Evolutionary conservation across 2,888 invertebrate species (phyloP).

Genomic region (Cybosia mesomella): DNA sequence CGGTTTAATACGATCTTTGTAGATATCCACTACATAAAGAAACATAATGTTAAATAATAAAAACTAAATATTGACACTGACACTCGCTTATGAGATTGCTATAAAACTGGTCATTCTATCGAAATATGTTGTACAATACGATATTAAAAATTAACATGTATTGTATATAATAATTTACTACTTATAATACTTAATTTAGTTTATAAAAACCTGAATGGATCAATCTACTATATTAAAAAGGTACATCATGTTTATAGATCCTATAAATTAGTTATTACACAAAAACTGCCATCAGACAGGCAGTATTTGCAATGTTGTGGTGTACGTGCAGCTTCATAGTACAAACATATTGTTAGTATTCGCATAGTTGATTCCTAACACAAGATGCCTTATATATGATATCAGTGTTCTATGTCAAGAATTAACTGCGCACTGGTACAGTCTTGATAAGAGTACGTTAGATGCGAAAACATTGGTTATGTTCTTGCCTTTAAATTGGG

Average conservation of each 20-base stretch:
- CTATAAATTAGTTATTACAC: background rate
- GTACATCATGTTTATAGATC: background rate
- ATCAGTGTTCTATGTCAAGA: slow-evolving; percentile 54
- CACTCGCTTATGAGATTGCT: slow-evolving; percentile 26
- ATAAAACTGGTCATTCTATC: slow-evolving; percentile 30
- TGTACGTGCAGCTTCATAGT: background rate
- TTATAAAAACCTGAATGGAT: background rate
- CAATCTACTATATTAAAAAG: background rate
- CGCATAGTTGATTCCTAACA: slow-evolving; percentile 24
- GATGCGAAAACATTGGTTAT: slow-evolving; percentile 28
- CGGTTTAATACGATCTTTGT: slow-evolving; percentile 41
- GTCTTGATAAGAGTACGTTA: slow-evolving; percentile 32
- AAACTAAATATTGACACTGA: slow-evolving; percentile 28
- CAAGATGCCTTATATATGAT: slow-evolving; percentile 45
- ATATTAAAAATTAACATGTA: slow-evolving; percentile 11
- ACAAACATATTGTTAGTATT: slow-evolving; percentile 6
- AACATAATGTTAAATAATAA: slow-evolving; percentile 39
- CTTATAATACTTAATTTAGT: background rate
- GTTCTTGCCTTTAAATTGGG: slow-evolving; percentile 28
- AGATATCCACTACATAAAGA: slow-evolving; percentile 54
- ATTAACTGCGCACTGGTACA: slow-evolving; percentile 31
- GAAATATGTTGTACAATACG: slow-evolving; percentile 34
- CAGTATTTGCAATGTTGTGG: background rate
- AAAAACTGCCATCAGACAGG: background rate
- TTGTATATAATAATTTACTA: background rate